Base-by-base conservation (phyloP, 2,113 vertebrate genomes). In the Lepus timidus region DNA sequence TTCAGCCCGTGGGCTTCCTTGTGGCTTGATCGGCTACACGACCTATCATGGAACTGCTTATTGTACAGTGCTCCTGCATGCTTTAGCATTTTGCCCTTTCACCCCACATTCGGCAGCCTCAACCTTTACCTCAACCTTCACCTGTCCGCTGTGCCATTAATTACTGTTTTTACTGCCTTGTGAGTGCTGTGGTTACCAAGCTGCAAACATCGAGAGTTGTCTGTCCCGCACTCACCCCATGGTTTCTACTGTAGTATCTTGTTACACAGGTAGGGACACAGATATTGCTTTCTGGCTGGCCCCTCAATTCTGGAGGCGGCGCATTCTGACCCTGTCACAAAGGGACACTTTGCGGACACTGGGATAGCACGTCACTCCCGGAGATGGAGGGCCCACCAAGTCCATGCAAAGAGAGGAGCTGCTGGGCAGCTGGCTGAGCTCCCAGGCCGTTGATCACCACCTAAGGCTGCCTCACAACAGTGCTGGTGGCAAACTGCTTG, bases 371-470 rank as follows among this genome's bases (percentile, higher is more conserved):
- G 49, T 76, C 36, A 22, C 36, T 71, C 64, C 39, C 4, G 78
- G 17, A 0, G 85, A n/a, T 85, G 36, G 2, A 82, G 20, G 0
- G 39, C 58, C 39, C 65, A 65, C 6, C 13, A 73, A 23, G 73
- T 62, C n/a, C 74, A 19, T 2, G 7, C 25, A 8, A 58, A 85
- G 27, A 39, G 70, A 44, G 13, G 0, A 0, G 19, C 33, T 0
- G 3, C 19, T 20, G 52, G 25, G 51, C 44, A n/a, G 25, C 33
- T 39, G 23, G 39, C 51, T 71, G 9, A 85, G 78, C 17, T 52
- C 29, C 49, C 74, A 65, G 16, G 7, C 4, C 19, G 58, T 27
- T 36, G 19, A 17, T 61, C 22, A 64, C 44, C 39, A 5, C 19
- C 22, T 14, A 16, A 64, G 70, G 51, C 61, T 19, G 64, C 22